Conservation (phyloP, 2,888 invertebrate genomes). For the Himalopsyche kuldschensis region DNA sequence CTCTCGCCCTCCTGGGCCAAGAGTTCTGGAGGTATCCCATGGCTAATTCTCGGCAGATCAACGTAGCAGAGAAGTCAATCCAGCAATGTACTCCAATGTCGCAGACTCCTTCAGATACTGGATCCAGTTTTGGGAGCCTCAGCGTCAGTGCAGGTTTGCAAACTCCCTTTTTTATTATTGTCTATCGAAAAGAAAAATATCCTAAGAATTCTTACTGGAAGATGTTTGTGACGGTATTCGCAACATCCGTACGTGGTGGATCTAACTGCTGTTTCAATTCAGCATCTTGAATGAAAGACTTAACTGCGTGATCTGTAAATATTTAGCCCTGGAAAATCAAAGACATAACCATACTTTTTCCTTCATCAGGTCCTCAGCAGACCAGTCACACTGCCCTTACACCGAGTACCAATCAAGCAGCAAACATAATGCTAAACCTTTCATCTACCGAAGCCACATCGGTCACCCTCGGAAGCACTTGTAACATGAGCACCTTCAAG, state of each 20-base stretch:
- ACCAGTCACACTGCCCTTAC: conserved; percentile 1
- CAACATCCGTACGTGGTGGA: too few species aligned
- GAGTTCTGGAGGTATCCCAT: conserved; percentile 83
- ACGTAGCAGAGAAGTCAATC: neutral
- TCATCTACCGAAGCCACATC: conserved; percentile 61
- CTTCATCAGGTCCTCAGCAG: neutral
- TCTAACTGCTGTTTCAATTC: too few species aligned
- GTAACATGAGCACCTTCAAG: conserved; percentile 68
- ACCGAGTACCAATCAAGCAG: conserved; percentile 40
- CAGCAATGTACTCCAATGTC: conserved; percentile 35
- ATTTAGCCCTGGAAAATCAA: neutral
- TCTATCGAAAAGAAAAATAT: too few species aligned
- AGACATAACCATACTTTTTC: neutral
- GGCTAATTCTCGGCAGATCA: conserved; percentile 68
- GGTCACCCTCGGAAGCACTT: conserved; percentile 46
- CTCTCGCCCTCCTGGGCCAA: conserved; percentile 86
- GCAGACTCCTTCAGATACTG: conserved; percentile 65
- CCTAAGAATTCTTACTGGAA: too few species aligned
- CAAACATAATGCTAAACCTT: conserved; percentile 75
- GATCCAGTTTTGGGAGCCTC: conserved; percentile 76
- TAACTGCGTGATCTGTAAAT: neutral
- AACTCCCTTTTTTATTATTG: conserved; percentile 24
- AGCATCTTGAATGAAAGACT: too few species aligned
- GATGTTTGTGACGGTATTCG: too few species aligned
- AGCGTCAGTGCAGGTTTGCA: conserved; percentile 57